A percentile compares a stretch with the other conserved stretches of the same genome.
phyloP scores from a whole-genome alignment of 2,888 invertebrate genomes.

The Marasmarcha lunaedactyla region DNA sequence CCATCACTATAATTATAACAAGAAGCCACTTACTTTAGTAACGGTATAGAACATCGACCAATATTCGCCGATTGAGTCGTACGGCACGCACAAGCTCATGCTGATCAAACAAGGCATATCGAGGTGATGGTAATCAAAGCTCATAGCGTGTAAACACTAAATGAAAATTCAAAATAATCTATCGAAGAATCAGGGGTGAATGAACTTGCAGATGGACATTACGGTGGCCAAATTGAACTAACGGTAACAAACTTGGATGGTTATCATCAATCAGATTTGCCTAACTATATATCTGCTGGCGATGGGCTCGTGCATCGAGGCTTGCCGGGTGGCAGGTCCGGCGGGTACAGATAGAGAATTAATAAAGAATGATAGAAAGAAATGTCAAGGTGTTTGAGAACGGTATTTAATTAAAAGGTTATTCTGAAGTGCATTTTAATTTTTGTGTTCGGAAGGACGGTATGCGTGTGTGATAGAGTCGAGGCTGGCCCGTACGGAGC shows the following conservation, averaged over 20 bases:
- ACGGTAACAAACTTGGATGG: constrained; percentile 51
- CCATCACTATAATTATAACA: constrained; percentile 10
- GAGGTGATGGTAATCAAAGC: constrained; percentile 5
- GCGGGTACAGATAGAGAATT: constrained; percentile 3
- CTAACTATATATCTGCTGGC: constrained; percentile 54
- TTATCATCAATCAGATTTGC: constrained; percentile 68
- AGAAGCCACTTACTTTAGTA: constrained; percentile 4
- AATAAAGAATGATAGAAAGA: neutral
- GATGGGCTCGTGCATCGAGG: constrained; percentile 33
- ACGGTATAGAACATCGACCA: neutral
- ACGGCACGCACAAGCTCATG: neutral
- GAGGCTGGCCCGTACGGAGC: neutral
- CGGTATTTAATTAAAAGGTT: neutral
- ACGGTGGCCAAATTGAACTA: constrained; percentile 63
- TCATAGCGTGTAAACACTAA: constrained; percentile 4
- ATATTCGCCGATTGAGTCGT: neutral
- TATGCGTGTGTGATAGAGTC: neutral
- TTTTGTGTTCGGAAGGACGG: neutral
- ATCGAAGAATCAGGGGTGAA: constrained; percentile 33
- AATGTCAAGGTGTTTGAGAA: neutral
- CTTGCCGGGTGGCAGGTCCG: neutral
- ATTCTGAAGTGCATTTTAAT: neutral
- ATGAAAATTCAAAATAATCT: constrained; percentile 15
- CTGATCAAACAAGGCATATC: neutral
- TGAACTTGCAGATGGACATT: constrained; percentile 38